A percentile compares a stretch with the other conserved stretches of the same genome.
These are phyloP conservation scores for Tinea pellionella DNA, from an alignment of 2,888 invertebrate species.

Conservation along the genomic window DNA sequence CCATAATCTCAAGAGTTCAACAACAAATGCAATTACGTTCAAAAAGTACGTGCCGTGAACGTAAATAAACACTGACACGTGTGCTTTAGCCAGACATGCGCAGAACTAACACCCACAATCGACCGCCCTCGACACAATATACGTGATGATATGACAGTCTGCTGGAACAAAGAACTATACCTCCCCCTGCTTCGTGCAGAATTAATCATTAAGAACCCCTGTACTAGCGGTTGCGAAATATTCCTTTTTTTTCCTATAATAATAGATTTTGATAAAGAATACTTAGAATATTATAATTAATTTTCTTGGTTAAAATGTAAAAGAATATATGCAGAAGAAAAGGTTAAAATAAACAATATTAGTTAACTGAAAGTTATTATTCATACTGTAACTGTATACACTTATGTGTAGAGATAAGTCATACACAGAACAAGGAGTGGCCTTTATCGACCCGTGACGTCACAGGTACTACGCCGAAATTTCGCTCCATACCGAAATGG, in stretches of 20 bases:
- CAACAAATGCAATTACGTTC: background rate
- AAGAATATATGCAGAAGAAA: no score
- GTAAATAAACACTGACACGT: slow-evolving; percentile 69
- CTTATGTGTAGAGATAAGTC: background rate
- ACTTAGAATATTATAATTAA: no score
- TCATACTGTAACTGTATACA: background rate
- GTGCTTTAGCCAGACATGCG: slow-evolving; percentile 52
- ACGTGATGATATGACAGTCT: background rate
- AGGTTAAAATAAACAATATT: no score
- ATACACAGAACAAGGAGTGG: background rate
- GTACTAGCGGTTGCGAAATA: no score
- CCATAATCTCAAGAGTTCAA: no score
- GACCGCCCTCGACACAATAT: slow-evolving; percentile 24
- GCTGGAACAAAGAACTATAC: background rate
- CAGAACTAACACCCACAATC: slow-evolving; percentile 25
- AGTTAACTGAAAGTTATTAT: no score
- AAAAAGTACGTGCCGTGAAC: slow-evolving; percentile 25
- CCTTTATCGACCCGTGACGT: slow-evolving; percentile 3
- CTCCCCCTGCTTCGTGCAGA: background rate
- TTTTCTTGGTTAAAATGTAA: no score
- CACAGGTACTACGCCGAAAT: background rate
- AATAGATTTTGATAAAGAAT: no score
- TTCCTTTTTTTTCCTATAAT: no score
- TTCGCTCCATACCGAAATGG: background rate
- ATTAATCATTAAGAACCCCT: background rate